Conservation (phyloP, 2,888 invertebrate genomes). For the Torymus tubicola region DNA sequence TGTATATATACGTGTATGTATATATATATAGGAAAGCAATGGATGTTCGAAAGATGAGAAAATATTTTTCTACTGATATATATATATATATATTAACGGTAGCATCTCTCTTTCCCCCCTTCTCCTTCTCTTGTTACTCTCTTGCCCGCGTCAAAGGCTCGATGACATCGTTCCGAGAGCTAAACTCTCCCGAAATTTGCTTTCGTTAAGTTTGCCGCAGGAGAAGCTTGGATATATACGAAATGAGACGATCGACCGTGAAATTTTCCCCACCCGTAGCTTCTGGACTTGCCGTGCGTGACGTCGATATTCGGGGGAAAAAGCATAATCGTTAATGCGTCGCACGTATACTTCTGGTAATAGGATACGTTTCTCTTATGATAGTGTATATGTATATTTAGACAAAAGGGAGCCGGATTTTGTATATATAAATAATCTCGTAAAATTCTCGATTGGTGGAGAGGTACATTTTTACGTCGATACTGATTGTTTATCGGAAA, state of each 20-base stretch:
- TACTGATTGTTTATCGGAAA: too few relatives aligned
- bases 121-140: too few relatives aligned
- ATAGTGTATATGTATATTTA: too few relatives aligned
- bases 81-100: too few relatives aligned
- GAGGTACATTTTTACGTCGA: too few relatives aligned
- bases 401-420: too few relatives aligned
- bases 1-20: background rate
- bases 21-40: too few relatives aligned
- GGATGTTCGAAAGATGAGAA: background rate
- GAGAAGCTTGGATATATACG: background rate
- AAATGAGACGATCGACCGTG: conserved; percentile 10
- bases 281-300: background rate
- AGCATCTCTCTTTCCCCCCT: too few relatives aligned
- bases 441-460: conserved; percentile 1
- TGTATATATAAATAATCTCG: too few relatives aligned
- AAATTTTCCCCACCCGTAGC: background rate
- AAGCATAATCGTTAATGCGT: conserved; percentile 39
- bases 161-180: background rate
- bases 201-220: conserved; percentile 23
- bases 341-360: conserved; percentile 28
- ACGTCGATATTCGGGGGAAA: conserved; percentile 42
- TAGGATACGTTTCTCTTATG: background rate
- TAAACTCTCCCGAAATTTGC: conserved; percentile 3
- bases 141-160: background rate
- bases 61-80: conserved; percentile 12